A percentile compares a stretch with the other conserved stretches of the same genome.
phyloP scores from a whole-genome alignment of 2,888 invertebrate species.

The Drosophila lacicola region DNA sequence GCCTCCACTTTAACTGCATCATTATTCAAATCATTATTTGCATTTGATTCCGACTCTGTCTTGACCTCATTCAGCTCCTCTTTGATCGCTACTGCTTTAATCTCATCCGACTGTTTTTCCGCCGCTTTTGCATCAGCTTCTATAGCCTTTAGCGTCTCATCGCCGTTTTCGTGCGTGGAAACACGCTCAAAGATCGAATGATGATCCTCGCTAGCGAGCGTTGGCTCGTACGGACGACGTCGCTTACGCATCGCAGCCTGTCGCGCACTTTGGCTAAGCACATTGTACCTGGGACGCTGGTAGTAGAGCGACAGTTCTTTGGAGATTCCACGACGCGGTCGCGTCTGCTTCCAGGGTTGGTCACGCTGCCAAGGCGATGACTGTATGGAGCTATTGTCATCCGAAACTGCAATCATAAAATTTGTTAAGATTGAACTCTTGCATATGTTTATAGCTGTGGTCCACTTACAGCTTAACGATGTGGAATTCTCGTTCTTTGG shows the following conservation, averaged over 20 bases:
- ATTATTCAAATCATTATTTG: slow-evolving; percentile 25
- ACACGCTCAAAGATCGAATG: slow-evolving; percentile 52
- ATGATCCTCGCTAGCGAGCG: slow-evolving; percentile 43
- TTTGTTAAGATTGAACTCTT: not conserved
- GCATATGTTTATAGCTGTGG: not conserved
- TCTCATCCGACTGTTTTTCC: slow-evolving; percentile 38
- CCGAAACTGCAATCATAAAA: slow-evolving; percentile 88
- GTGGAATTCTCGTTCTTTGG: slow-evolving; percentile 90
- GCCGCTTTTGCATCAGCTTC: slow-evolving; percentile 23
- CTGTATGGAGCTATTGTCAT: slow-evolving; percentile 95
- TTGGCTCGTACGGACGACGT: slow-evolving; percentile 88
- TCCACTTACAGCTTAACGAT: slow-evolving; percentile 90
- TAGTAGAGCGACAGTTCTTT: slow-evolving; percentile 89
- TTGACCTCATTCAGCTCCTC: slow-evolving; percentile 29
- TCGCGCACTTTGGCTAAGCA: slow-evolving; percentile 71
- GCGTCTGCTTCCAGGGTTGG: slow-evolving; percentile 94
- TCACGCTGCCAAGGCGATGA: slow-evolving; percentile 96
- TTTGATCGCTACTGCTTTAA: slow-evolving; percentile 57
- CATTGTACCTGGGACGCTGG: slow-evolving; percentile 77
- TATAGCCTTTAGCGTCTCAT: slow-evolving; percentile 69
- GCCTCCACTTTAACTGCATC: slow-evolving; percentile 36
- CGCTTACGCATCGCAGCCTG: slow-evolving; percentile 86
- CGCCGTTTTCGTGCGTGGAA: slow-evolving; percentile 58
- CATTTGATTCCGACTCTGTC: slow-evolving; percentile 29
- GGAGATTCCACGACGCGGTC: slow-evolving; percentile 90